A percentile compares a stretch with the other conserved stretches of the same genome.
Conservation (phyloP, 1,140 invertebrate species). For the Drosophila truncata region DNA sequence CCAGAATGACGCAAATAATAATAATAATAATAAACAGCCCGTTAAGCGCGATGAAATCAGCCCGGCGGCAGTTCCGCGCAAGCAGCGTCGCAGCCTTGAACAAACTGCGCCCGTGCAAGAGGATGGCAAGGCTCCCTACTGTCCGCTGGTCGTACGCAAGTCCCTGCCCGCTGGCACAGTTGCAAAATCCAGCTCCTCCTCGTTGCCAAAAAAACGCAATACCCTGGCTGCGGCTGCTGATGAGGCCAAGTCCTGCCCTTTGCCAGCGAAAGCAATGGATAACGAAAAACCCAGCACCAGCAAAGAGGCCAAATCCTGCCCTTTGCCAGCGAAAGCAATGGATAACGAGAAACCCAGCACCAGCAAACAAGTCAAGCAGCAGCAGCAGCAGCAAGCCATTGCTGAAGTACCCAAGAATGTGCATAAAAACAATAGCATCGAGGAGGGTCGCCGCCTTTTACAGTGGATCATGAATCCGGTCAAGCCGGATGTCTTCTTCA, state of each 20-base stretch:
- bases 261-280: conserved; percentile 5
- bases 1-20: conserved; percentile 2
- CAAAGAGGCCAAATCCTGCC: conserved; percentile 6
- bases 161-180: conserved; percentile 5
- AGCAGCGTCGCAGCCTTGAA: conserved; percentile 2
- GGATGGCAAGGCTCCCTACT: conserved; percentile 2
- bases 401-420: not conserved
- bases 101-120: not conserved
- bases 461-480: conserved; percentile 91
- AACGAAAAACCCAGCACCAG: not conserved
- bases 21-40: not conserved
- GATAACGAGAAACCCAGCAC: not conserved
- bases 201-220: no score
- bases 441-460: conserved; percentile 88
- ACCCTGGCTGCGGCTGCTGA: no score
- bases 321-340: conserved; percentile 4
- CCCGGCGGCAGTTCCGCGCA: not conserved
- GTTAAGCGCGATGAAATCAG: not conserved
- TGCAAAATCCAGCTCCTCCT: conserved; percentile 43
- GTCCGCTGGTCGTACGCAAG: conserved; percentile 20
- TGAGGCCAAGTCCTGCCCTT: conserved; percentile 38
- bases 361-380: not conserved
- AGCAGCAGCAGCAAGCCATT: not conserved
- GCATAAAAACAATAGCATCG: conserved; percentile 85
- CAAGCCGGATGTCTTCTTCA: conserved; percentile 88